phyloP scores from a whole-genome alignment of 1,140 invertebrate genomes.

The Antheraea pernyi region DNA sequence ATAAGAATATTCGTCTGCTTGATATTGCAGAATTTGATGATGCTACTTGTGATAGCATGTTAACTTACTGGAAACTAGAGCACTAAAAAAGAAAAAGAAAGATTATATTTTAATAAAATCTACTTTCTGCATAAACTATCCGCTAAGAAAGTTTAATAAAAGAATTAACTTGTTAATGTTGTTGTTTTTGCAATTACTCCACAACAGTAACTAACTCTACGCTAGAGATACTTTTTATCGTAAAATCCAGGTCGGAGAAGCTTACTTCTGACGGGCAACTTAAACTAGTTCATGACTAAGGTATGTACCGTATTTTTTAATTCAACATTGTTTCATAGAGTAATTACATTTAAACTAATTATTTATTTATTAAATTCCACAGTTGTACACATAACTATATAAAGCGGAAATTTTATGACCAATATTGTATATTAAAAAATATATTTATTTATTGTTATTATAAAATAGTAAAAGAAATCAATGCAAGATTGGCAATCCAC shows the following conservation, averaged over 20 bases:
- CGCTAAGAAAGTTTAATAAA: neutral
- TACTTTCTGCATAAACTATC: neutral
- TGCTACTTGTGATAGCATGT: too few species aligned
- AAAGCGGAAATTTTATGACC: too few species aligned
- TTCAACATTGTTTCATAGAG: neutral
- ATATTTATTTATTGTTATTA: too few species aligned
- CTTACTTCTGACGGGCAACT: neutral
- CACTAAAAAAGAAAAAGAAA: neutral
- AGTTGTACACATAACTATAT: too few species aligned
- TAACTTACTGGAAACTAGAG: neutral
- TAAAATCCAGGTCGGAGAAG: conserved; percentile 20
- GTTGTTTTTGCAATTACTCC: conserved; percentile 14
- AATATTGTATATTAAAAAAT: too few species aligned
- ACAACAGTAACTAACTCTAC: conserved; percentile 12
- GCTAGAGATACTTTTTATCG: conserved; percentile 25
- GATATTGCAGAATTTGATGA: too few species aligned
- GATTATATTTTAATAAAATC: conserved; percentile 1
- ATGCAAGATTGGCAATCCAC: too few species aligned
- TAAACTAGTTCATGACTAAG: neutral
- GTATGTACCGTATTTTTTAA: neutral
- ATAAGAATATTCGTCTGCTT: too few species aligned
- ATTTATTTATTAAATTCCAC: too few species aligned
- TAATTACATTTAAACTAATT: too few species aligned
- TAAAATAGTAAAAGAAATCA: too few species aligned
- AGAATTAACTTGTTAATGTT: neutral